Evolutionary conservation across 2,113 vertebrate species (phyloP).

Genomic region (Oxyura jamaicensis): DNA sequence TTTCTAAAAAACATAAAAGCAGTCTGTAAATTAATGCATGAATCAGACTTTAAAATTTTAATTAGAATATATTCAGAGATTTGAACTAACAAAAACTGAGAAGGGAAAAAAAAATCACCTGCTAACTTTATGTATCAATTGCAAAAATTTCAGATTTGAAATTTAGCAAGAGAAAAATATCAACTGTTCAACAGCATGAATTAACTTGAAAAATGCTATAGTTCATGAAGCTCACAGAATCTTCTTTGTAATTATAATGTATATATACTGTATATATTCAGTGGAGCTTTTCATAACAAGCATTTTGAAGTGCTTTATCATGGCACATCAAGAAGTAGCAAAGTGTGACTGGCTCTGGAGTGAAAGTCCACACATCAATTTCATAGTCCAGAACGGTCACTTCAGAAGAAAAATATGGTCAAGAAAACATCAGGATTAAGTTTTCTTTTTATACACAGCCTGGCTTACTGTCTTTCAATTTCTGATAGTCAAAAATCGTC

Average conservation of each 20-base stretch:
- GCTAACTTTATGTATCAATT: not conserved
- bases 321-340: not conserved
- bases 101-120: not conserved
- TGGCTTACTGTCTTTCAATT: not conserved
- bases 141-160: not conserved
- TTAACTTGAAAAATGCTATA: not conserved
- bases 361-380: not conserved
- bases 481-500: not conserved
- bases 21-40: not conserved
- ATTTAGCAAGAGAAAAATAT: not conserved
- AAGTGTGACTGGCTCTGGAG: conserved; percentile 1
- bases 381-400: not conserved
- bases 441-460: conserved; percentile 13
- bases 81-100: not conserved
- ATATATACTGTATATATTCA: not conserved
- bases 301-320: not conserved
- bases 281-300: not conserved
- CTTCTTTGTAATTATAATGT: not conserved
- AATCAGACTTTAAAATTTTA: not conserved
- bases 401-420: conserved; percentile 45
- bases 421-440: conserved; percentile 29
- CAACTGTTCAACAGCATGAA: not conserved
- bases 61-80: not conserved
- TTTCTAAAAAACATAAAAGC: not conserved
- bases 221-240: not conserved